Evolutionary conservation across 2,888 invertebrate genomes (phyloP).

Genomic region (Eristalinus sepulchralis): DNA sequence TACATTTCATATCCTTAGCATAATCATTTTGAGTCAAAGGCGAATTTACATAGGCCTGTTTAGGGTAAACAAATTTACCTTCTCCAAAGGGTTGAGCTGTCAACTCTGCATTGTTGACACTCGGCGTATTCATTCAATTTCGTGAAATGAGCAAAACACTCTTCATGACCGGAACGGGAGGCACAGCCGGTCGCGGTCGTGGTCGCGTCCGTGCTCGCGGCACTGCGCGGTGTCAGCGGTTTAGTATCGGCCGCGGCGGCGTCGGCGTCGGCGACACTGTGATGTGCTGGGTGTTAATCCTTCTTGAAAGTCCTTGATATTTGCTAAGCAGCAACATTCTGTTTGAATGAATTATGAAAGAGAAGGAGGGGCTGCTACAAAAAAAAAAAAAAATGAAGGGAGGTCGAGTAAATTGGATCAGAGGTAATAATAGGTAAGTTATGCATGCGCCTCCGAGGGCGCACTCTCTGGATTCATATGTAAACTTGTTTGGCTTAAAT

Average conservation of each 20-base stretch:
- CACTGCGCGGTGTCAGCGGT: background rate
- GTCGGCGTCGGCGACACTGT: background rate
- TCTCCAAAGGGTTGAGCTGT: slow-evolving; percentile 46
- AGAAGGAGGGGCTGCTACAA: background rate
- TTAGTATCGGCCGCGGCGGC: background rate
- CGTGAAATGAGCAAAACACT: slow-evolving; percentile 46
- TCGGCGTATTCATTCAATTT: slow-evolving; percentile 62
- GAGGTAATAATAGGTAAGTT: slow-evolving; percentile 53
- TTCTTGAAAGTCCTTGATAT: slow-evolving; percentile 33
- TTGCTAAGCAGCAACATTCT: slow-evolving; percentile 45
- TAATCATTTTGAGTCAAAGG: slow-evolving; percentile 61
- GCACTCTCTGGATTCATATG: slow-evolving; percentile 23
- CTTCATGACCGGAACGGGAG: background rate
- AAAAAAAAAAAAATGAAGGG: background rate
- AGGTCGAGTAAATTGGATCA: slow-evolving; percentile 33
- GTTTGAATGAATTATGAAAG: slow-evolving; percentile 26
- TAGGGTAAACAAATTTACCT: slow-evolving; percentile 58
- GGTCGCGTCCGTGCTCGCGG: background rate
- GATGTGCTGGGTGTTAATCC: slow-evolving; percentile 14
- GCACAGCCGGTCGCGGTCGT: slow-evolving; percentile 7
- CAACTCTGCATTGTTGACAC: slow-evolving; percentile 64
- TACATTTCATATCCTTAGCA: slow-evolving; percentile 62
- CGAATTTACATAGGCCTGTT: slow-evolving; percentile 60
- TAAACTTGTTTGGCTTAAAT: slow-evolving; percentile 36
- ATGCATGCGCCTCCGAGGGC: slow-evolving; percentile 43